Base-by-base conservation (phyloP, 2,888 invertebrate genomes). In the Brenthis hecate region DNA sequence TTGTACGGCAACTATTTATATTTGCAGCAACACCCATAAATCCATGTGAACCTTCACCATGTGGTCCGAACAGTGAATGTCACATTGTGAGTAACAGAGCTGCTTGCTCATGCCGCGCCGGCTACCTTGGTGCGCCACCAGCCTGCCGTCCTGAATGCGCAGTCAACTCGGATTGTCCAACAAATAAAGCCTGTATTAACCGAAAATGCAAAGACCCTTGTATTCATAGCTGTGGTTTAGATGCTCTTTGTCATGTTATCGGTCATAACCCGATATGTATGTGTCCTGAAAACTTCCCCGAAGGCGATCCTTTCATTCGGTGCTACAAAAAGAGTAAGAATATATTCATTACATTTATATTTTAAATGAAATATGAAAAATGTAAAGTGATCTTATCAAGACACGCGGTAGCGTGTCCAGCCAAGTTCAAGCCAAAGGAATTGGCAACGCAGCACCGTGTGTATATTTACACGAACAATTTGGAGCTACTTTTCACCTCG, bases 251-350 rank as follows among this genome's bases (percentile, higher is more conserved):
- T 78, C 95, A 95, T 86, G 96, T 96, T 55, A 94, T 96, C 57
- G 95, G 96, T 77, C 97, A 97, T 81, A 96, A 95, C 80, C 97
- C 96, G 2, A 95, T 96, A 73, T 97, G 97, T 81, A 95, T 95
- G 71, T 97, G 97, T 77, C 90, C 92, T 23, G 94, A 95, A 71
- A 89, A 92, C 66, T 93, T 94, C 63, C 95, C 94, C 65, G 93
- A 94, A 73, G 97, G 97, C 36, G 96, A 97, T 93, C 96, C 97
- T 19, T 96, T 96, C 79, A 95, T 94, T 75, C 94, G 95, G 84
- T 97, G 97, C 83, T 84, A 82, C 70, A 85, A 88, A 77, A 91
- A 86, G 80, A 83, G 93, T 93, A 80, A 86, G 88, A 51, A 48
- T 62, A 47, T 23, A 48, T 67, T 47, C 43, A 23, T 57, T 51